phyloP scores from a whole-genome alignment of 2,888 invertebrate genomes.

The Portevinia maculata region DNA sequence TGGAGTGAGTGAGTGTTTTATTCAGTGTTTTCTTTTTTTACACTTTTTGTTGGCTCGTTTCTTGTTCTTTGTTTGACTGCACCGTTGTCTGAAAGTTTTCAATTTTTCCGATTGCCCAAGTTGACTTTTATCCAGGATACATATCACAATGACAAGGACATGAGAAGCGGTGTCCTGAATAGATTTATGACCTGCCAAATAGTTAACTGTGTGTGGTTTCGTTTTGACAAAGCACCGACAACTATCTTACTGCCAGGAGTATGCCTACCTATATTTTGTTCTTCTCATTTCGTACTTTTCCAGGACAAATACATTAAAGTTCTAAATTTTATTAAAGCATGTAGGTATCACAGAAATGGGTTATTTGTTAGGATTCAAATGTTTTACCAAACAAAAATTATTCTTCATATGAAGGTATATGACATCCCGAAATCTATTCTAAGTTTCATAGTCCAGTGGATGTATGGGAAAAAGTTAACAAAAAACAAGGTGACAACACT shows the following conservation, averaged over 20 bases:
- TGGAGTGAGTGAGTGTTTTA: conserved; percentile 20
- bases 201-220: conserved; percentile 59
- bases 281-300: conserved; percentile 3
- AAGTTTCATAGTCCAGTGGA: neutral
- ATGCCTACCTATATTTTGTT: too few relatives aligned
- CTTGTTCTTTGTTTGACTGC: conserved; percentile 8
- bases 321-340: conserved; percentile 31
- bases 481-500: conserved; percentile 33
- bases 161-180: conserved; percentile 42
- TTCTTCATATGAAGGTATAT: too few relatives aligned
- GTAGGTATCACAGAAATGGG: conserved; percentile 1
- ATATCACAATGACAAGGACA: conserved; percentile 33
- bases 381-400: too few relatives aligned
- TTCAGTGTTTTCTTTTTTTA: conserved; percentile 25
- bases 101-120: conserved; percentile 47
- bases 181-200: conserved; percentile 72
- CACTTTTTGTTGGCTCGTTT: conserved; percentile 4
- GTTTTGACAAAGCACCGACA: conserved; percentile 42
- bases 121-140: conserved; percentile 27
- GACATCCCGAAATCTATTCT: neutral
- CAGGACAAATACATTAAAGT: conserved; percentile 36
- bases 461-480: conserved; percentile 16
- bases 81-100: conserved; percentile 43
- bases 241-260: conserved; percentile 54
- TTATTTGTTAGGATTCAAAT: neutral